A percentile compares a stretch with the other conserved stretches of the same genome.
phyloP scores from a whole-genome alignment of 2,797 vertebrate species.

The Notolabrus celidotus region DNA sequence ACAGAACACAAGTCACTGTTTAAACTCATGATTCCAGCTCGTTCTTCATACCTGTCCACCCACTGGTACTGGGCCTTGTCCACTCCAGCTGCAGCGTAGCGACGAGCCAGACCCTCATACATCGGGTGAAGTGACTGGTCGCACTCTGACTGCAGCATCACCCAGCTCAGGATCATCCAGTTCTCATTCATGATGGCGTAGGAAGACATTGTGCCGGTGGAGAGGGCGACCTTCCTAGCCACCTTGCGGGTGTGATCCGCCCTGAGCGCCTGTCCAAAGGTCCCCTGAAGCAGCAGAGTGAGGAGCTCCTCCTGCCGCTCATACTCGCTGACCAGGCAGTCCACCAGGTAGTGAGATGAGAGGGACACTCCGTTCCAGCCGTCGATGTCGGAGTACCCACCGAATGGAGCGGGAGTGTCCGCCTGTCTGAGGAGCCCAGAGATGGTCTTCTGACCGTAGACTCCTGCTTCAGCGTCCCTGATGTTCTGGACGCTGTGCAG shows the following conservation, averaged over 20 bases:
- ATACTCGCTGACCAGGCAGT: neutral
- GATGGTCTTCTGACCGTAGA: neutral
- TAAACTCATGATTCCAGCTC: too few species aligned
- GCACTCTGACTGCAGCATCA: neutral
- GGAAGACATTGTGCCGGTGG: constrained; percentile 7
- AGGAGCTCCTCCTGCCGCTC: neutral
- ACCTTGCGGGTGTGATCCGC: neutral
- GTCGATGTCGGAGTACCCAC: neutral
- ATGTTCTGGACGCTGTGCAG: constrained; percentile 1
- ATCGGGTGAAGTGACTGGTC: neutral
- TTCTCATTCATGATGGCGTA: neutral
- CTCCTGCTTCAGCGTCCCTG: constrained; percentile 7
- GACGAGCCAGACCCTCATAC: neutral
- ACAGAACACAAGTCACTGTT: too few species aligned
- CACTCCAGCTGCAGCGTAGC: neutral
- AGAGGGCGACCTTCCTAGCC: neutral
- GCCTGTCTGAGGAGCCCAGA: neutral
- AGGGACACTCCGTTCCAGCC: neutral
- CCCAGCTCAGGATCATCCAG: neutral
- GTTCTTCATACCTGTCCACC: neutral
- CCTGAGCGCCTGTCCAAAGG: constrained; percentile 1
- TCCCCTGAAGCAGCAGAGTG: constrained; percentile 3
- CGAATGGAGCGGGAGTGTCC: neutral
- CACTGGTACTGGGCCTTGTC: neutral
- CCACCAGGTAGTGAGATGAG: neutral